Percentiles rank a stretch among this genome's conserved stretches.
phyloP scores from a whole-genome alignment of 2,888 invertebrate species.

The Acleris emargana region DNA sequence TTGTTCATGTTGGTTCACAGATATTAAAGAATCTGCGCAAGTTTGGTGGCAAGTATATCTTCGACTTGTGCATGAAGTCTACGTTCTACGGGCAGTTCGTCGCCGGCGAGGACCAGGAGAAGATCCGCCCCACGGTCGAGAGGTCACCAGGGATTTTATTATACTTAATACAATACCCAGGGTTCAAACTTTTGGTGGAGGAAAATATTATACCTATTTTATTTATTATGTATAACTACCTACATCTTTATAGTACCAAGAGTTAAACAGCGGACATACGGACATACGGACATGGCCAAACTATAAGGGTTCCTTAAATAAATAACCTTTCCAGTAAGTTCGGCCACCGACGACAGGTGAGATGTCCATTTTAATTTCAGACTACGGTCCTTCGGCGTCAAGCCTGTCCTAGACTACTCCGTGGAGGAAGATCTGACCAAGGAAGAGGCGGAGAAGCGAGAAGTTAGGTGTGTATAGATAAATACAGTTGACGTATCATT shows the following conservation, averaged over 20 bases:
- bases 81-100: constrained; percentile 99
- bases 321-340: no score
- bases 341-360: no score
- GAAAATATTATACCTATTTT: no score
- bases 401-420: constrained; percentile 99
- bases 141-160: constrained; percentile 67
- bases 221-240: no score
- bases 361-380: constrained; percentile 60
- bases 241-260: no score
- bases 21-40: constrained; percentile 91
- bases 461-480: constrained; percentile 90
- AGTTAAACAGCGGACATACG: no score
- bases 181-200: no score
- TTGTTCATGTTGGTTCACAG: constrained; percentile 81
- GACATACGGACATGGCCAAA: no score
- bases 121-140: constrained; percentile 93
- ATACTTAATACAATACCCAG: no score
- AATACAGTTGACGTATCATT: neutral
- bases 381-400: constrained; percentile 97
- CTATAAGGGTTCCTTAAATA: no score
- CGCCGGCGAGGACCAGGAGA: constrained; percentile 96
- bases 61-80: constrained; percentile 93
- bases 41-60: constrained; percentile 91
- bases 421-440: constrained; percentile 98
- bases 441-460: constrained; percentile 96